Conservation (phyloP, 1,140 invertebrate genomes). For the Lasaia peninsularis region DNA sequence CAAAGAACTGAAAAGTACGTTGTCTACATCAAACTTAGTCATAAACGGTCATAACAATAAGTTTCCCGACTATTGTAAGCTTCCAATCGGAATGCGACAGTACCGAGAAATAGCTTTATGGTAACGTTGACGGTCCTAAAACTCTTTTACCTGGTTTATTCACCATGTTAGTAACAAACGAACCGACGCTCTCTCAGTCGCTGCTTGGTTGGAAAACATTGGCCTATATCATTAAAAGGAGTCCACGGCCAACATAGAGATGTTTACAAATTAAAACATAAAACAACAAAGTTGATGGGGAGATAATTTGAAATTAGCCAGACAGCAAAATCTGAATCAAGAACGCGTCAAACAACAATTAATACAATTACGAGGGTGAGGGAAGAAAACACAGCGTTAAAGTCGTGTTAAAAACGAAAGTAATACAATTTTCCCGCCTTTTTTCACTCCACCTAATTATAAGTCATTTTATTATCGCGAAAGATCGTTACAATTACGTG, state of each 20-base stretch:
- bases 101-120: too few relatives aligned
- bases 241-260: too few relatives aligned
- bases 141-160: too few relatives aligned
- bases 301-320: constrained; percentile 10
- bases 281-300: neutral
- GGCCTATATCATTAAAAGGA: too few relatives aligned
- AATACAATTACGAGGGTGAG: constrained; percentile 61
- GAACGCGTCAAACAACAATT: constrained; percentile 61
- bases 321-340: constrained; percentile 38
- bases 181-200: too few relatives aligned
- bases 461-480: constrained; percentile 70
- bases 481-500: constrained; percentile 65
- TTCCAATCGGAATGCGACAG: too few relatives aligned
- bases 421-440: constrained; percentile 70
- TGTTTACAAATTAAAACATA: neutral
- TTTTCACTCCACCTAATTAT: constrained; percentile 72
- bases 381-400: constrained; percentile 59
- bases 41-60: too few relatives aligned
- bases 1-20: too few relatives aligned
- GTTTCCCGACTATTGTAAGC: too few relatives aligned
- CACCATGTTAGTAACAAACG: too few relatives aligned
- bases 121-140: too few relatives aligned
- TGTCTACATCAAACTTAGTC: too few relatives aligned
- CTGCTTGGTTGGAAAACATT: neutral
- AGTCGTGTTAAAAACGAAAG: constrained; percentile 60